These are phyloP conservation scores for Homarus gammarus DNA, from an alignment of 2,888 invertebrate species.

Conservation along the genomic window DNA sequence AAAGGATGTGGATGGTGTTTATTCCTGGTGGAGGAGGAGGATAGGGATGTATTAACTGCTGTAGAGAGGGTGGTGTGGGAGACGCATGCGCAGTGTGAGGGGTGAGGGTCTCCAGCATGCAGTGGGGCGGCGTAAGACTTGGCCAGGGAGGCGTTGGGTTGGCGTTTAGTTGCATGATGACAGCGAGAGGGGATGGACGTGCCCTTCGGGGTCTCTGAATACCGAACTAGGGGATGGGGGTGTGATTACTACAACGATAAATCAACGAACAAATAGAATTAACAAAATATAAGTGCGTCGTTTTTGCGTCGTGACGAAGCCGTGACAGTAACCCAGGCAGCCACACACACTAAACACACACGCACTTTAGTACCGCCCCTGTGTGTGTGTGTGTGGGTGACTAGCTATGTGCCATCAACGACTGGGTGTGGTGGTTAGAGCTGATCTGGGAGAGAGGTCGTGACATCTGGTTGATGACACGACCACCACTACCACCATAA, in stretches of 20 bases:
- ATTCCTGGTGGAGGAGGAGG: no score
- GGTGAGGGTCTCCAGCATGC: not conserved
- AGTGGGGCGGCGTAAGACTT: not conserved
- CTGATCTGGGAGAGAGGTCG: not conserved
- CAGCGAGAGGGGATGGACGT: not conserved
- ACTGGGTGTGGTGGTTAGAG: not conserved
- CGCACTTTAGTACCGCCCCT: not conserved
- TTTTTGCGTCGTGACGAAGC: no score
- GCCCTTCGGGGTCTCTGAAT: not conserved
- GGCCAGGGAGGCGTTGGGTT: not conserved
- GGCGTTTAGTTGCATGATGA: constrained; percentile 5
- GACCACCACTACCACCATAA: no score
- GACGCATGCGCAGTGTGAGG: not conserved
- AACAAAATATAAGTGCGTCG: no score
- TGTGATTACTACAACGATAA: no score
- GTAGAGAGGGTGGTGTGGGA: no score
- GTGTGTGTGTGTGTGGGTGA: not conserved
- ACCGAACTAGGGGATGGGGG: not conserved
- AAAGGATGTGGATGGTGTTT: no score
- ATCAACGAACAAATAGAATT: no score
- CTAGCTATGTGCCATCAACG: not conserved
- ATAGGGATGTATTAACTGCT: no score
- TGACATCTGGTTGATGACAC: not conserved
- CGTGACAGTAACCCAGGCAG: no score
- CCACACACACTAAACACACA: no score